A percentile compares a stretch with the other conserved stretches of the same genome.
These are phyloP conservation scores for Phymatocera aterrima DNA, from an alignment of 2,888 invertebrate species.

Conservation along the genomic window DNA sequence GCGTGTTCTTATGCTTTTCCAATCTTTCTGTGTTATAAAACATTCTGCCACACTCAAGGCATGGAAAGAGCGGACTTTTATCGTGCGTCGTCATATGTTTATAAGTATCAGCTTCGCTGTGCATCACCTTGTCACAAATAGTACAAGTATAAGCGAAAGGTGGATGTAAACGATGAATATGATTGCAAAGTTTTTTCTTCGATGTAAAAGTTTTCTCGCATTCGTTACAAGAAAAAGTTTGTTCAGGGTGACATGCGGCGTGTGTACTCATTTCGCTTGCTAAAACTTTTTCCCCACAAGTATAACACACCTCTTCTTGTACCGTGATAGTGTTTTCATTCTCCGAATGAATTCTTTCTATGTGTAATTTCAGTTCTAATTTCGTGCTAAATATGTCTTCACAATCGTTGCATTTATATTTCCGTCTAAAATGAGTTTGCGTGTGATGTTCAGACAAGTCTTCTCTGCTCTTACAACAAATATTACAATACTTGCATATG, in stretches of 20 bases:
- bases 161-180: constrained; percentile 42
- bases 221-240: constrained; percentile 28
- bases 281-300: not conserved
- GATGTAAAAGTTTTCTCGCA: constrained; percentile 30
- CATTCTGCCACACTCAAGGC: constrained; percentile 37
- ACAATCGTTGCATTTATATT: constrained; percentile 28
- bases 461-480: constrained; percentile 3
- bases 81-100: constrained; percentile 39
- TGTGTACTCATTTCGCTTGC: not conserved
- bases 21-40: constrained; percentile 34
- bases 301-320: not conserved
- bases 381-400: not conserved
- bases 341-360: not conserved
- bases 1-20: constrained; percentile 31
- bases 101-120: constrained; percentile 35
- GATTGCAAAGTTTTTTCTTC: constrained; percentile 17
- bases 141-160: constrained; percentile 40
- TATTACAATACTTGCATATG: constrained; percentile 9
- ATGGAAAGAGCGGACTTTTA: constrained; percentile 40
- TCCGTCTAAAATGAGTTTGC: constrained; percentile 6
- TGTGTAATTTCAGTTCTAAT: not conserved
- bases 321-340: not conserved
- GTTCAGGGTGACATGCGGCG: not conserved
- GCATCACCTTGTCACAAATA: constrained; percentile 38
- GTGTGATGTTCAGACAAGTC: constrained; percentile 14